Percentiles rank a stretch among this genome's conserved stretches.
Evolutionary conservation across 2,797 vertebrate genomes (phyloP).

Genomic region (Gadopsis marmoratus): DNA sequence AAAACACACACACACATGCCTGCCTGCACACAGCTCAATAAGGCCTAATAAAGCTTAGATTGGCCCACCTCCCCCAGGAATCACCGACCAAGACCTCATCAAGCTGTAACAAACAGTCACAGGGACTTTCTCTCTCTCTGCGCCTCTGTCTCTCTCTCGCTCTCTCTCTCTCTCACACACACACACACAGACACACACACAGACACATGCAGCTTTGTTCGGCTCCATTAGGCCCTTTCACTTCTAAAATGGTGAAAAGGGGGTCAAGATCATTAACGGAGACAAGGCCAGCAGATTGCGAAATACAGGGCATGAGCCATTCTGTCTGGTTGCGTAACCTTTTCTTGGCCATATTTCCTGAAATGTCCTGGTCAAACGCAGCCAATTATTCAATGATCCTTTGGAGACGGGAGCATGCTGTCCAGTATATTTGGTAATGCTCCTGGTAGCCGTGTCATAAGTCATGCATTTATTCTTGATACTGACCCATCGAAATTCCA

Average conservation of each 20-base stretch:
- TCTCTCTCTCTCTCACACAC: not conserved
- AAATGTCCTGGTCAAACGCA: slow-evolving; percentile 75
- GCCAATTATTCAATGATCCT: slow-evolving; percentile 79
- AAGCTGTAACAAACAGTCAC: slow-evolving; percentile 85
- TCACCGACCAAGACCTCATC: slow-evolving; percentile 96
- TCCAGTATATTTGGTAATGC: slow-evolving; percentile 75
- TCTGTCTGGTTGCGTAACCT: slow-evolving; percentile 77
- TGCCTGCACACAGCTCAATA: slow-evolving; percentile 76
- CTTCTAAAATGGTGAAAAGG: slow-evolving; percentile 73
- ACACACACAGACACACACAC: slow-evolving; percentile 20
- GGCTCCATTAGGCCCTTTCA: slow-evolving; percentile 79
- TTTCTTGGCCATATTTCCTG: slow-evolving; percentile 75
- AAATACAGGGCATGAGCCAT: slow-evolving; percentile 74
- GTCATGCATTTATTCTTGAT: slow-evolving; percentile 76
- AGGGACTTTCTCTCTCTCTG: slow-evolving; percentile 58
- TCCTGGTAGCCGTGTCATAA: slow-evolving; percentile 74
- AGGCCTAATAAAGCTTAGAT: slow-evolving; percentile 83
- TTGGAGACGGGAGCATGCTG: slow-evolving; percentile 72
- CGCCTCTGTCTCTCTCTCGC: slow-evolving; percentile 48
- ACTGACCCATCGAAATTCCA: slow-evolving; percentile 79
- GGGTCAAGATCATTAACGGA: slow-evolving; percentile 80
- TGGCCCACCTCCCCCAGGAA: slow-evolving; percentile 90
- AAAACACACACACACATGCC: slow-evolving; percentile 47
- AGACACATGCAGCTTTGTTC: slow-evolving; percentile 75
- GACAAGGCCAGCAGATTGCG: slow-evolving; percentile 76